These are phyloP conservation scores for Ginglymostoma cirratum DNA, from an alignment of 2,113 vertebrate genomes.

Conservation along the genomic window DNA sequence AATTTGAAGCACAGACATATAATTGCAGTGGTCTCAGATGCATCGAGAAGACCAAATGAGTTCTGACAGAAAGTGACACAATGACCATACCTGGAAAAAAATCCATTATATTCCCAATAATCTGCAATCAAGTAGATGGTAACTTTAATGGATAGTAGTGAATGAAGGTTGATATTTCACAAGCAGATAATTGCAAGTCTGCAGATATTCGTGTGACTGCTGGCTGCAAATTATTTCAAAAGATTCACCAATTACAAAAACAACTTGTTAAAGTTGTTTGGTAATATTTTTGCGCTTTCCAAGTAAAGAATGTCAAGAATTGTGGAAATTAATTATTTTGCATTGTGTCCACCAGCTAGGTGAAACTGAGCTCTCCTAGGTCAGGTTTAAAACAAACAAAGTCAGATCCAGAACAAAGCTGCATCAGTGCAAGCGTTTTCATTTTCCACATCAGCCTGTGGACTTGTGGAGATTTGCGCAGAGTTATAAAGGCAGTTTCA, in stretches of 20 bases:
- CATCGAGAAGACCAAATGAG: not conserved
- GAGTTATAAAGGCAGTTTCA: not conserved
- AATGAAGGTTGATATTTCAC: not conserved
- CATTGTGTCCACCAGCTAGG: not conserved
- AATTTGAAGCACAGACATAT: not conserved
- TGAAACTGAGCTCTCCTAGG: conserved; percentile 1
- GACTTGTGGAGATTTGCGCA: conserved; percentile 6
- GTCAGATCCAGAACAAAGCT: not conserved
- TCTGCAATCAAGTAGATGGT: not conserved
- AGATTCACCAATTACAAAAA: not conserved
- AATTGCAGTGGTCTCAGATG: not conserved
- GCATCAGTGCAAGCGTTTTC: not conserved
- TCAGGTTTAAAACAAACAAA: not conserved
- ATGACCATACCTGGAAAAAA: not conserved
- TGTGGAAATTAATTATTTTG: not conserved
- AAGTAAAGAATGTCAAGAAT: not conserved
- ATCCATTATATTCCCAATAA: not conserved
- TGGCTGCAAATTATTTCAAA: not conserved
- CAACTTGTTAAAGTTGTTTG: not conserved
- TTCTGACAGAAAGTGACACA: not conserved
- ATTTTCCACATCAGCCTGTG: not conserved
- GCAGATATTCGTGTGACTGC: not conserved
- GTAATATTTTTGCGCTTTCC: not conserved
- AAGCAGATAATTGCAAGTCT: not conserved
- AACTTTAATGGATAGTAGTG: conserved; percentile 10